Evolutionary conservation across 1,140 invertebrate genomes (phyloP).

Genomic region (Aphidius ervi): DNA sequence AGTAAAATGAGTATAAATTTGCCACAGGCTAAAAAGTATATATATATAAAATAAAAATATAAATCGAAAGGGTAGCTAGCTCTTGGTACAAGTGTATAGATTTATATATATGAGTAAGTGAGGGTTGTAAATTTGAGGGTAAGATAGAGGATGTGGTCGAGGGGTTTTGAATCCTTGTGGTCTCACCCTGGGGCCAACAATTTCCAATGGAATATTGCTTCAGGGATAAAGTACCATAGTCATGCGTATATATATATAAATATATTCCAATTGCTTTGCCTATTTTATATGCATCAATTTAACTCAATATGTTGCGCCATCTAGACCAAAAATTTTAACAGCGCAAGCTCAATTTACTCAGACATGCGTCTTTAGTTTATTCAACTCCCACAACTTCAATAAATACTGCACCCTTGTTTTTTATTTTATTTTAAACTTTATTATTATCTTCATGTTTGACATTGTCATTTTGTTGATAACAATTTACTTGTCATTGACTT

Average conservation of each 20-base stretch:
- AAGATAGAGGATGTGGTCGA: conserved; percentile 11
- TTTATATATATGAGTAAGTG: too few species aligned
- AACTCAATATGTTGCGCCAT: conserved; percentile 42
- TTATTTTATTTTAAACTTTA: too few species aligned
- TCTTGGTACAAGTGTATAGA: too few species aligned
- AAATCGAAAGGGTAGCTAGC: conserved; percentile 22
- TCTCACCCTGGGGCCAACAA: conserved; percentile 17
- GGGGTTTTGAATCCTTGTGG: conserved; percentile 18
- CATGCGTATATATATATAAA: background rate
- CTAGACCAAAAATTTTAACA: conserved; percentile 24
- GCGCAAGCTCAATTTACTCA: conserved; percentile 12
- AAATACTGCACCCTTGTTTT: too few species aligned
- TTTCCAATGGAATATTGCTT: conserved; percentile 27
- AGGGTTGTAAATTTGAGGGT: conserved; percentile 8
- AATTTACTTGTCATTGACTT: too few species aligned
- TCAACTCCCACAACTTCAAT: too few species aligned
- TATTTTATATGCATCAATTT: conserved; percentile 45
- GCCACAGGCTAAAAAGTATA: background rate
- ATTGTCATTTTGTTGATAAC: too few species aligned
- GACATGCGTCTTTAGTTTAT: conserved; percentile 1
- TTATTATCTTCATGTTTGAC: too few species aligned
- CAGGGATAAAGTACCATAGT: conserved; percentile 20
- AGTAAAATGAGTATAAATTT: too few species aligned
- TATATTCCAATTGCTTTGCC: conserved; percentile 34
- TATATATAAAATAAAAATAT: background rate